A percentile compares a stretch with the other conserved stretches of the same genome.
Evolutionary conservation across 2,888 invertebrate genomes (phyloP).

Genomic region (Adelognathus sp.): DNA sequence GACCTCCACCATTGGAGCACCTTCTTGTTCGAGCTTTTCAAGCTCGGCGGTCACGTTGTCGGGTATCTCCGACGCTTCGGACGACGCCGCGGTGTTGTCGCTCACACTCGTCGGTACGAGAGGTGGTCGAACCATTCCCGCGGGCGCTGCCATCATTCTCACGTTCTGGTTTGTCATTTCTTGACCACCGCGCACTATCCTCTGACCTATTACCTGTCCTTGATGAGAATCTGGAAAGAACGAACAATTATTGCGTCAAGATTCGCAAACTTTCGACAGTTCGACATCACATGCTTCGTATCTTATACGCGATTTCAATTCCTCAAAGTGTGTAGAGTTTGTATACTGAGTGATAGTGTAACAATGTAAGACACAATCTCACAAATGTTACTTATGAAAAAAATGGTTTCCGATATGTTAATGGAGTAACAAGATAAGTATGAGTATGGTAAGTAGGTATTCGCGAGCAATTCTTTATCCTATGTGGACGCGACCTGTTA

Average conservation of each 20-base stretch:
- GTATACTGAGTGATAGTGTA: too few relatives aligned
- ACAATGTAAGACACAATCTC: too few relatives aligned
- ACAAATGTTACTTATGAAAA: too few relatives aligned
- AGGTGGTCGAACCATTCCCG: constrained; percentile 72
- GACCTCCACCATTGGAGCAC: constrained; percentile 83
- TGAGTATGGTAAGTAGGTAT: too few relatives aligned
- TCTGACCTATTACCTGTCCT: constrained; percentile 71
- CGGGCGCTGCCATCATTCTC: constrained; percentile 72
- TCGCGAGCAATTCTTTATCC: too few relatives aligned
- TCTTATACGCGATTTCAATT: too few relatives aligned
- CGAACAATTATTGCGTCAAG: too few relatives aligned
- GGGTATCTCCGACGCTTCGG: constrained; percentile 84
- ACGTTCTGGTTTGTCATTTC: constrained; percentile 74
- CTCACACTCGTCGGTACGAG: constrained; percentile 73
- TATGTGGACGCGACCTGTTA: neutral
- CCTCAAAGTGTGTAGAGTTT: too few relatives aligned
- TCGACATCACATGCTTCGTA: too few relatives aligned
- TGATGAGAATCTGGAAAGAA: constrained; percentile 72
- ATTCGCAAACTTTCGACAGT: too few relatives aligned
- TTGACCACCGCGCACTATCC: constrained; percentile 74
- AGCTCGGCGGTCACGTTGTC: constrained; percentile 87
- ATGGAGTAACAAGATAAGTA: neutral
- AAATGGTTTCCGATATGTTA: too few relatives aligned
- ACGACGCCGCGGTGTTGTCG: constrained; percentile 70
- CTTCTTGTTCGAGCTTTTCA: constrained; percentile 87